Conservation (phyloP, 2,888 invertebrate genomes). For the Scrobipalpa atriplicella region DNA sequence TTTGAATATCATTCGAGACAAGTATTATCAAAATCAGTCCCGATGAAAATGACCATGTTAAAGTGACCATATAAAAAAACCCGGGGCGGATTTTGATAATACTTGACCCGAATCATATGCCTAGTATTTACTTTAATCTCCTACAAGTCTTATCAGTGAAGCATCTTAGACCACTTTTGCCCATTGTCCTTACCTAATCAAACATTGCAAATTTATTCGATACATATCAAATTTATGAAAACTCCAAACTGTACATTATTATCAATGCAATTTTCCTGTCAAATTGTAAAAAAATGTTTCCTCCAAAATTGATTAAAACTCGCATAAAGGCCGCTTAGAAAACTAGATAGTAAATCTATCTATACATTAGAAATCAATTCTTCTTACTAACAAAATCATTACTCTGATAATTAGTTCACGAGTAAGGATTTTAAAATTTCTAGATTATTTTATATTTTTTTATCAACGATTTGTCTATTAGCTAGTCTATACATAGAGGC, state of each 20-base stretch:
- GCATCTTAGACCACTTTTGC: too few relatives aligned
- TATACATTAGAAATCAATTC: conserved; percentile 30
- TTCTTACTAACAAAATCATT: conserved; percentile 37
- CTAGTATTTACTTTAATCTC: too few relatives aligned
- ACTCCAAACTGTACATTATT: neutral
- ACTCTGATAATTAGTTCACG: conserved; percentile 41
- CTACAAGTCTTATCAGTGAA: too few relatives aligned
- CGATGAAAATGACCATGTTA: too few relatives aligned
- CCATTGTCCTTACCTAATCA: conserved; percentile 2
- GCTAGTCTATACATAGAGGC: conserved; percentile 78
- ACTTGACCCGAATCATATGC: too few relatives aligned
- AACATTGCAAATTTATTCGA: neutral
- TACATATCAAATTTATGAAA: conserved; percentile 15
- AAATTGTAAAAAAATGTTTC: conserved; percentile 35
- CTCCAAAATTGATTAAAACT: conserved; percentile 49
- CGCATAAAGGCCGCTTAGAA: conserved; percentile 68
- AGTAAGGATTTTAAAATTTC: conserved; percentile 32
- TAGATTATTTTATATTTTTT: conserved; percentile 31
- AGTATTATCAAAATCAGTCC: too few relatives aligned
- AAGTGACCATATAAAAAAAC: too few relatives aligned
- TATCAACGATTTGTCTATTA: conserved; percentile 52
- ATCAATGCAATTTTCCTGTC: conserved; percentile 21
- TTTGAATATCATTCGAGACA: too few relatives aligned
- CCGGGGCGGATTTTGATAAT: too few relatives aligned
- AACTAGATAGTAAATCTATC: conserved; percentile 66